These are phyloP conservation scores for Drosophila pseudotakahashii DNA, from an alignment of 2,888 invertebrate species.

Conservation along the genomic window DNA sequence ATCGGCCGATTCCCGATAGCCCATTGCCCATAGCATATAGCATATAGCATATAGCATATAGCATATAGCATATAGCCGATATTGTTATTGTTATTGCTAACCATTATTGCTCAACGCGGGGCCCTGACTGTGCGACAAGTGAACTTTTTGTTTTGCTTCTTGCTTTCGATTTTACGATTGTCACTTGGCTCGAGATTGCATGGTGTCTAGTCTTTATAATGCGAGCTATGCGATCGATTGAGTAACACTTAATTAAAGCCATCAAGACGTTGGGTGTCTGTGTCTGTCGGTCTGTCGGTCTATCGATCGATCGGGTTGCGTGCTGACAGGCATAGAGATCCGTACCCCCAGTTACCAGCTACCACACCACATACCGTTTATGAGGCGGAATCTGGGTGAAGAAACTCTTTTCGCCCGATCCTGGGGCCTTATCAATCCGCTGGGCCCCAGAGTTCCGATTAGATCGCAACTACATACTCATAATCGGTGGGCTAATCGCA, in stretches of 20 bases:
- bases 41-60: not conserved
- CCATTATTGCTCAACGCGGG: conserved; percentile 2
- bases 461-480: conserved; percentile 5
- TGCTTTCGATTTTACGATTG: conserved; percentile 45
- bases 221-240: conserved; percentile 51
- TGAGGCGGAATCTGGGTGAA: not conserved
- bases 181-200: conserved; percentile 36
- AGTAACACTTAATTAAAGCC: conserved; percentile 50
- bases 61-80: not conserved
- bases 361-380: not conserved
- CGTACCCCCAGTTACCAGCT: not conserved
- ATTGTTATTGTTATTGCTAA: conserved; percentile 19
- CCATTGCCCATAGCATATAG: not conserved
- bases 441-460: conserved; percentile 9
- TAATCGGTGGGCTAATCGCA: conserved; percentile 15
- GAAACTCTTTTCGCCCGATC: conserved; percentile 2
- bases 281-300: conserved; percentile 13
- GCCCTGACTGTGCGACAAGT: conserved; percentile 33
- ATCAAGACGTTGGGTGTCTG: conserved; percentile 33
- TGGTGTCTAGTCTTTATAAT: conserved; percentile 26
- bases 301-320: conserved; percentile 15
- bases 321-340: conserved; percentile 4
- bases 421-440: conserved; percentile 6
- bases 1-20: not conserved
- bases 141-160: conserved; percentile 30